These are phyloP conservation scores for Cantharis lateralis DNA, from an alignment of 2,888 invertebrate genomes.

Conservation along the genomic window DNA sequence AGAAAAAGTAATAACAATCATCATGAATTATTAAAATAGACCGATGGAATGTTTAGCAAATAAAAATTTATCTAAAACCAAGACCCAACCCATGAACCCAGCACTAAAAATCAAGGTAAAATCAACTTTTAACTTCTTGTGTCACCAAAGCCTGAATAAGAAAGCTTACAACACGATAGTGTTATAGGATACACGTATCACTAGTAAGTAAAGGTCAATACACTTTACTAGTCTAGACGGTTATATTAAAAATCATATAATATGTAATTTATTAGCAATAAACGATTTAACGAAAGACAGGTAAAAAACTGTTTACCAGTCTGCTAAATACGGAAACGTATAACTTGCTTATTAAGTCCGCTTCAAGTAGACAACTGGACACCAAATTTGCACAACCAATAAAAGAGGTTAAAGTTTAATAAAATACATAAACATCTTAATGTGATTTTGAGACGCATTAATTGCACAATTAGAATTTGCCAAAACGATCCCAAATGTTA, in stretches of 20 bases:
- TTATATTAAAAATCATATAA: conserved; percentile 33
- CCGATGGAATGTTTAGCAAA: not conserved
- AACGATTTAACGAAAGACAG: conserved; percentile 30
- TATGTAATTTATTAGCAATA: conserved; percentile 35
- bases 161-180: conserved; percentile 7
- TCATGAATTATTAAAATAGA: not conserved
- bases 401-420: conserved; percentile 26
- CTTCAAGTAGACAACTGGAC: conserved; percentile 22
- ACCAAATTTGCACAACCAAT: conserved; percentile 14
- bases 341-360: conserved; percentile 21
- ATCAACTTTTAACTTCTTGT: conserved; percentile 2
- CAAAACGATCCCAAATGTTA: not conserved
- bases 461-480: not conserved
- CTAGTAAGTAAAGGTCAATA: conserved; percentile 31
- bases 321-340: conserved; percentile 27
- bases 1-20: not conserved
- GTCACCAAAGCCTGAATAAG: conserved; percentile 1
- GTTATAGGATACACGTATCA: conserved; percentile 23
- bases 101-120: not conserved
- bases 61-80: not conserved
- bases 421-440: conserved; percentile 17
- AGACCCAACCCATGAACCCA: not conserved
- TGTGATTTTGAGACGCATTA: not conserved
- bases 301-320: conserved; percentile 32
- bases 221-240: conserved; percentile 30